phyloP scores from a whole-genome alignment of 2,797 vertebrate species.

The Sus cebifrons region DNA sequence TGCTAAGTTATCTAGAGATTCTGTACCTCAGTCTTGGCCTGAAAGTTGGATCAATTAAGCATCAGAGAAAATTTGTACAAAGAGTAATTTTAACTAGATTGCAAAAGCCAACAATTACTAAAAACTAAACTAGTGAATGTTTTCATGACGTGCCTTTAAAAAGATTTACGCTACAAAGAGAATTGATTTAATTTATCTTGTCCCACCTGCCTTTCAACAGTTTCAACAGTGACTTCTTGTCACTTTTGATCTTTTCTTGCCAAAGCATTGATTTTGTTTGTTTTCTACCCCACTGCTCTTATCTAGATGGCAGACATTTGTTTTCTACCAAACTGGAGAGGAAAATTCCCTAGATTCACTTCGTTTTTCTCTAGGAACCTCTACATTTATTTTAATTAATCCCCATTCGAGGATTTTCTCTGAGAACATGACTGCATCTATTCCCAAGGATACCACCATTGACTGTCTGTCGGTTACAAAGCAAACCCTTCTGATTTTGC shows the following conservation, averaged over 20 bases:
- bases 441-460: background rate
- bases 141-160: slow-evolving; percentile 21
- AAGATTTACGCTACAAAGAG: background rate
- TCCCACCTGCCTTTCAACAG: background rate
- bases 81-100: slow-evolving; percentile 22
- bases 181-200: slow-evolving; percentile 30
- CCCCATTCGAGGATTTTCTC: slow-evolving; percentile 2
- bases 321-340: background rate
- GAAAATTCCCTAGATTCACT: slow-evolving; percentile 20
- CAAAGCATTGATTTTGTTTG: slow-evolving; percentile 11
- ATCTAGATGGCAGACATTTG: background rate
- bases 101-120: background rate
- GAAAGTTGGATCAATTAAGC: slow-evolving; percentile 10
- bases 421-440: background rate
- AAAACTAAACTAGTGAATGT: slow-evolving; percentile 4
- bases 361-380: background rate
- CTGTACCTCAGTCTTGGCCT: background rate
- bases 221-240: background rate
- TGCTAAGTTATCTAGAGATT: background rate
- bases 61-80: background rate
- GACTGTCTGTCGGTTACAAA: background rate
- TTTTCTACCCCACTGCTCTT: background rate
- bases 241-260: background rate
- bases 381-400: background rate
- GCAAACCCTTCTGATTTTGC: background rate